phyloP scores from a whole-genome alignment of 35 echinoderm and acorn worm species.

The Heliocidaris erythrogramma region DNA sequence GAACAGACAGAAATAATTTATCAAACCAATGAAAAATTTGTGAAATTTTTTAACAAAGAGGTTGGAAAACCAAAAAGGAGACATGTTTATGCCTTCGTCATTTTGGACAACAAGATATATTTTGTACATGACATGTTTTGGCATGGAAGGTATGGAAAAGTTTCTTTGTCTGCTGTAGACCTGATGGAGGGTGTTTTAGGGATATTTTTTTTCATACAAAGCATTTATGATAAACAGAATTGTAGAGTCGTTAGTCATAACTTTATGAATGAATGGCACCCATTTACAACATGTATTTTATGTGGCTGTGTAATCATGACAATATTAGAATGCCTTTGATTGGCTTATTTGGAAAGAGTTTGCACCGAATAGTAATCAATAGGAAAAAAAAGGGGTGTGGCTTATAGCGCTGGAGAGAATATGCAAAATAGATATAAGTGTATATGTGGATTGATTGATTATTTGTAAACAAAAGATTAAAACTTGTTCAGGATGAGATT shows the following conservation, averaged over 20 bases:
- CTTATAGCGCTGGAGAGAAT: background rate
- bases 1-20: no score
- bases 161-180: background rate
- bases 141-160: background rate
- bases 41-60: background rate
- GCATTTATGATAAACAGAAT: background rate
- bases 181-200: background rate
- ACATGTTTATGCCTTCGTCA: background rate
- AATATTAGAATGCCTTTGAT: background rate
- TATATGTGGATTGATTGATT: background rate
- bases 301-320: background rate
- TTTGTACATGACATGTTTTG: background rate
- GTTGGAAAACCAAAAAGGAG: background rate
- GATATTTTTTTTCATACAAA: background rate
- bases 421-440: background rate
- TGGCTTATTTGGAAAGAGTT: background rate
- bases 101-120: background rate
- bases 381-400: background rate
- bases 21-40: background rate
- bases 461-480: background rate
- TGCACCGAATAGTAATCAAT: background rate
- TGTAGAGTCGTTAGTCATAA: background rate
- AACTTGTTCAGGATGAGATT: background rate
- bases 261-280: background rate
- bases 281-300: background rate